Conservation (phyloP, 2,797 vertebrate species). For the Platyrinchus mystaceus region DNA sequence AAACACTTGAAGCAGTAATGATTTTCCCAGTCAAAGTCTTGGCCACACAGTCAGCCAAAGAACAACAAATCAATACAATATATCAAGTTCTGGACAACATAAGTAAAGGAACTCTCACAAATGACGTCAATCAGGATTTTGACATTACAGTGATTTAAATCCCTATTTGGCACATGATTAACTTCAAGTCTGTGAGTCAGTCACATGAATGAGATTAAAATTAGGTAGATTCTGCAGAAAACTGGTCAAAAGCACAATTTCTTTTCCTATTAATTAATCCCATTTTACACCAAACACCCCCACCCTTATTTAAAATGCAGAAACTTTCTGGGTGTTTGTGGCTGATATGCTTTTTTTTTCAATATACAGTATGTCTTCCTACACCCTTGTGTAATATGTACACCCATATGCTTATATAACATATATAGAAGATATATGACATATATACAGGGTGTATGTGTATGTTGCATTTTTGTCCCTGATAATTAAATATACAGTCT, state of each 20-base stretch:
- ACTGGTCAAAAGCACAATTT: background rate
- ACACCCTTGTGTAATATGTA: background rate
- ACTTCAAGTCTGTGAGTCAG: background rate
- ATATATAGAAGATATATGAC: background rate
- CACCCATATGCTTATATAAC: background rate
- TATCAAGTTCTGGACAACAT: background rate
- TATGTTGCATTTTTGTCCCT: background rate
- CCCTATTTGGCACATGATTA: background rate
- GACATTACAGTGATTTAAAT: background rate
- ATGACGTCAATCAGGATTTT: background rate
- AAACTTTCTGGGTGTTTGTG: background rate
- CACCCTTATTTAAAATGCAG: background rate
- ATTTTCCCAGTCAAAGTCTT: conserved; percentile 28
- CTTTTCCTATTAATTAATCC: background rate
- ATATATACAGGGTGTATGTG: background rate
- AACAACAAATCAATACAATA: conserved; percentile 22
- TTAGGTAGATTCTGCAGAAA: background rate
- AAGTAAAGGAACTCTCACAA: background rate
- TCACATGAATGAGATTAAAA: background rate
- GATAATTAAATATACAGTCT: background rate
- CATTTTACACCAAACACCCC: background rate
- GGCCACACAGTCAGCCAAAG: background rate
- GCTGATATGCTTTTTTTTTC: rapidly evolving
- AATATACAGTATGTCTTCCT: background rate
- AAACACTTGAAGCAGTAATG: conserved; percentile 15